A percentile compares a stretch with the other conserved stretches of the same genome.
These are phyloP conservation scores for Amazona ochrocephala DNA, from an alignment of 2,797 vertebrate genomes.

Conservation along the genomic window DNA sequence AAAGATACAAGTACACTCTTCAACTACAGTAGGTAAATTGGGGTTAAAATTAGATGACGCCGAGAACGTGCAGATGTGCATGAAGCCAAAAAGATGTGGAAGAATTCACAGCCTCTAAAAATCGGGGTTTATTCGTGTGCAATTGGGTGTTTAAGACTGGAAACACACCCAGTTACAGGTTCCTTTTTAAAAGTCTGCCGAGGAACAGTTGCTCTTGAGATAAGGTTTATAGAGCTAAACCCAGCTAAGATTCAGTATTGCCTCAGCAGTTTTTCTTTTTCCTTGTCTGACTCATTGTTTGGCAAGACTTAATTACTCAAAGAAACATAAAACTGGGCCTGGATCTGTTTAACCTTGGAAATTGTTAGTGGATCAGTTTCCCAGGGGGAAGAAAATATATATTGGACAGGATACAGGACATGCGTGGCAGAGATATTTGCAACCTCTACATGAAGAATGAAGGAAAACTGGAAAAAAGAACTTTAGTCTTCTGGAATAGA, in stretches of 20 bases:
- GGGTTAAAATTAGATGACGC: not conserved
- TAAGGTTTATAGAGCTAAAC: constrained; percentile 33
- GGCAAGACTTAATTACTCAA: not conserved
- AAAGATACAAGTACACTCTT: not conserved
- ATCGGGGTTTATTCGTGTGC: not conserved
- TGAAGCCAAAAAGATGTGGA: not conserved
- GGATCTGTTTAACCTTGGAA: constrained; percentile 13
- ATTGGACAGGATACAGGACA: not conserved
- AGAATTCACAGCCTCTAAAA: not conserved
- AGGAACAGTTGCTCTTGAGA: constrained; percentile 21
- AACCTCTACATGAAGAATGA: not conserved
- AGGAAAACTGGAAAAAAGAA: not conserved
- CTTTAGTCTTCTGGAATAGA: not conserved
- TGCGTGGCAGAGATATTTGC: not conserved
- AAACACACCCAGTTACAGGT: constrained; percentile 16
- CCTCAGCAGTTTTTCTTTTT: constrained; percentile 41
- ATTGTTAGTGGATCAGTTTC: not conserved
- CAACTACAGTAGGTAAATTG: not conserved
- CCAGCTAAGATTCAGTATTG: constrained; percentile 7
- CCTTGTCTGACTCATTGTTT: constrained; percentile 67
- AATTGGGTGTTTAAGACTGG: not conserved
- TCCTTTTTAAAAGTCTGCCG: not conserved
- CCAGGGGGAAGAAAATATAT: not conserved
- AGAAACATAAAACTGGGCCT: constrained; percentile 5
- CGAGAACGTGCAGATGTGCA: not conserved